phyloP scores from a whole-genome alignment of 2,113 vertebrate species.

The Tragelaphus strepsiceros region DNA sequence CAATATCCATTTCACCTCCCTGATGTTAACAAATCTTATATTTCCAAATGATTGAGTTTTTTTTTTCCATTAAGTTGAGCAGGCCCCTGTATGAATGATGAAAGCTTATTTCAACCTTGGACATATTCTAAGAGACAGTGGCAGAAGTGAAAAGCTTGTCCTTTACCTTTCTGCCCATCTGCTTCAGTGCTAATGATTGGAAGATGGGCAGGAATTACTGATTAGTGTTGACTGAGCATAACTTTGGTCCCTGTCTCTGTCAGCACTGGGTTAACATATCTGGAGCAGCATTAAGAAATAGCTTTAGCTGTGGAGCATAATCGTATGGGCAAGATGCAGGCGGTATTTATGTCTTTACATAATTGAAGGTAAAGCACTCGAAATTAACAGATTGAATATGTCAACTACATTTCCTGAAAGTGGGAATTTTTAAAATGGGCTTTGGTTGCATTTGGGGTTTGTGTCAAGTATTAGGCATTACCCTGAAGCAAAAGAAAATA shows the following conservation, averaged over 20 bases:
- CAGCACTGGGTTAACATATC: background rate
- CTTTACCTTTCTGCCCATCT: background rate
- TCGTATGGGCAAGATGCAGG: too few species aligned
- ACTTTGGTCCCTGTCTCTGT: accelerated
- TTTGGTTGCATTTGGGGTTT: background rate
- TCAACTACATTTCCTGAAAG: background rate
- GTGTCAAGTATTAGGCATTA: background rate
- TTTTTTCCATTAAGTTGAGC: background rate
- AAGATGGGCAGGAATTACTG: background rate
- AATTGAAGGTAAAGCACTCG: background rate
- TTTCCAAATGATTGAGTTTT: background rate
- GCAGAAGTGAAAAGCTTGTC: background rate
- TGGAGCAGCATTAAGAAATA: accelerated
- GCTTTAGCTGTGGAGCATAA: accelerated
- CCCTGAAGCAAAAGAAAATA: background rate
- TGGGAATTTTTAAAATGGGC: background rate
- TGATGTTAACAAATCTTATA: background rate
- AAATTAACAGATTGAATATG: background rate
- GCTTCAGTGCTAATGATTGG: background rate
- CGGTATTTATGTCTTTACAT: background rate
- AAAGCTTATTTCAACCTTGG: background rate
- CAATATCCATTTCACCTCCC: background rate
- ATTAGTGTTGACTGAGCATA: background rate
- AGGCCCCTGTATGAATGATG: background rate
- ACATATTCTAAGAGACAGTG: background rate